Evolutionary conservation across 1,140 invertebrate genomes (phyloP), one percentile per base, ranked within the genome.

Genomic region (Drosophila sechellia): DNA sequence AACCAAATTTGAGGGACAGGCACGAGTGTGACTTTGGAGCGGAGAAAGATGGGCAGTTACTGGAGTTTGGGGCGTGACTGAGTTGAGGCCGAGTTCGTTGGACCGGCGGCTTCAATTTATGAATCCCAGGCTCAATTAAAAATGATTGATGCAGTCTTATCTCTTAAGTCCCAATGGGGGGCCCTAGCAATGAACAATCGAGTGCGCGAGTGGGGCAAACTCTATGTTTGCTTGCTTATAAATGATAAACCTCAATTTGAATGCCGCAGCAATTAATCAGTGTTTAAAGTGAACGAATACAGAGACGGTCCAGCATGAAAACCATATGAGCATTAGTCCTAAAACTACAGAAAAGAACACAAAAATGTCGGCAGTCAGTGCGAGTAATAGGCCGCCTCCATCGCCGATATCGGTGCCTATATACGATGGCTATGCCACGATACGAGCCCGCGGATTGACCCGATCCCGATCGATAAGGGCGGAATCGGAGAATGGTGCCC

Each of bases 361-460:
- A 53, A 52, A 34, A 17, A 69, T 85, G 81, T 85, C 81, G 6
- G 74, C 90, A 6, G 75, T 90, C 37, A 91, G 89, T 15, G 43
- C 90, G 48, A 77, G 66, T 27, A 86, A 46, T 58, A 93, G 55
- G 89, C 93, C 63, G 87, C 93, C 68, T 65, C 87, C 63, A 86
- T 93, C 73, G 92, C 93, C 90, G 90, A 93, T 84, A 5, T 46
- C 81, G 55, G 94, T 94, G 59, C 94, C 95, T 43, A 94, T 97
- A 13, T 95, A 96, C 91, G 96, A 97, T 91, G 96, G 96, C 42
- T 97, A 96, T 92, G 96, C 96, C 43, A 97, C 96, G 1, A 96
- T 97, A 61, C 93, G 96, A 59, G 94, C 95, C 11, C 76, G 91
- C 8, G 91, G 91, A 1, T 35, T 92, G 5, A 94, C 93, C 31